Evolutionary conservation across 2,113 vertebrate genomes (phyloP), one percentile per base, ranked within the genome.

Genomic region (Oostethus manadensis): DNA sequence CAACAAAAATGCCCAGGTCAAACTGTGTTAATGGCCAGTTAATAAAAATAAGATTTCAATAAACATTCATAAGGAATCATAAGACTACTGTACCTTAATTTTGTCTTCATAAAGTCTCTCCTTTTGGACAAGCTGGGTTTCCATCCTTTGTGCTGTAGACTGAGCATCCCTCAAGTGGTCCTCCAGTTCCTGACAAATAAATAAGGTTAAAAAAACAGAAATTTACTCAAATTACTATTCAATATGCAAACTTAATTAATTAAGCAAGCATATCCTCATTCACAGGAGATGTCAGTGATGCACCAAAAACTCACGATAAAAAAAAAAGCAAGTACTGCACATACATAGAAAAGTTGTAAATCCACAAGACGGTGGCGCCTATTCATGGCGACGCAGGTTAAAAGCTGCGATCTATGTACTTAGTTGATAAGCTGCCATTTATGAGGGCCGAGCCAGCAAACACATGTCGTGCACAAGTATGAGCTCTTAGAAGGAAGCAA

Each of bases 91-190:
- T 42, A 55, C 97, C 93, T 97, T 96, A 78, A 98, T 94, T 84
- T 97, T 98, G 77, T 98, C 97, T 66, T 98, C 96, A 64, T 89
- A 97, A 76, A 96, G 92, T 80, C 94, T 93, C 50, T 98, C 97
- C 54, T 98, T 98, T 81, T 99, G 94, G 69, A 94, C 93, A 78
- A 99, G 90, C 58, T 97, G 95, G 61, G 94, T 82, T 86, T 99
- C 97, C 77, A 98, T 93, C 75, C 96, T 90, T 68, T 97, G 95
- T n/a, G 96, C 93, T 57, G 94, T 92, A 0, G 94, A 90, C 86
- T 99, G 96, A 61, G 97, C 93, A 68, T 98, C 95, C 11, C 97
- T 88, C 61, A 98, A 90, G 67, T 93, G 96, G 69, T 98, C 96
- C 72, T 99, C 97, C 73, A 99, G 90, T 76, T 98, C 97, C 97